Conservation (phyloP, 2,888 invertebrate species). For the Eupeodes latifasciatus region DNA sequence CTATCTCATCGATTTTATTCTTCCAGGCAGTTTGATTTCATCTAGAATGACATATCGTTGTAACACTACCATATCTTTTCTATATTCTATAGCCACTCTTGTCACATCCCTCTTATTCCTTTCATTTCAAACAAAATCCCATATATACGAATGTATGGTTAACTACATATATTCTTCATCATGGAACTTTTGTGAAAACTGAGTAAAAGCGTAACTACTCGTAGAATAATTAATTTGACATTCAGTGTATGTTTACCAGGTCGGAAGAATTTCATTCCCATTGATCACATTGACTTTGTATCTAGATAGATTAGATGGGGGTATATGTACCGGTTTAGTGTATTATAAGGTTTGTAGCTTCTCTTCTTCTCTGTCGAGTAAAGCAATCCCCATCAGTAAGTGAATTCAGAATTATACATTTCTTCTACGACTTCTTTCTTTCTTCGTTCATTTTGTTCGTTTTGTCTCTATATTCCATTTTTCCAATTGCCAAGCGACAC, state of each 20-base stretch:
- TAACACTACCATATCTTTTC: not conserved
- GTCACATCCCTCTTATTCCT: not conserved
- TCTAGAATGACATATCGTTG: slow-evolving; percentile 45
- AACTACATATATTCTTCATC: not conserved
- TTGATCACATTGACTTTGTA: slow-evolving; percentile 72
- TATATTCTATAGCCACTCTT: not conserved
- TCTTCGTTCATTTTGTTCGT: slow-evolving; percentile 7
- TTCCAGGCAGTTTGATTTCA: slow-evolving; percentile 61
- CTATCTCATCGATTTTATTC: slow-evolving; percentile 56
- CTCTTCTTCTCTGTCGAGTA: not conserved
- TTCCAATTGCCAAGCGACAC: slow-evolving; percentile 40
- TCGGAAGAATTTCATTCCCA: slow-evolving; percentile 73
- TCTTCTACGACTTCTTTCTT: slow-evolving; percentile 15
- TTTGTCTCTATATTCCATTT: slow-evolving; percentile 11
- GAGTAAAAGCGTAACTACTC: slow-evolving; percentile 50
- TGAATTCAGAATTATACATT: slow-evolving; percentile 50
- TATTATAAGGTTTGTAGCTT: slow-evolving; percentile 13
- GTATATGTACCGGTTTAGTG: slow-evolving; percentile 25
- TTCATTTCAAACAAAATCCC: slow-evolving; percentile 13
- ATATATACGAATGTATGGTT: not conserved
- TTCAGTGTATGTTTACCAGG: slow-evolving; percentile 74
- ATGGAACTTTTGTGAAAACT: slow-evolving; percentile 26
- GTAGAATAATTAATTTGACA: slow-evolving; percentile 75
- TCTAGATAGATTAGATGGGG: slow-evolving; percentile 44
- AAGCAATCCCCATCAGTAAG: slow-evolving; percentile 4